Conservation (phyloP, 2,888 invertebrate species). For the Sympetrum striolatum region DNA sequence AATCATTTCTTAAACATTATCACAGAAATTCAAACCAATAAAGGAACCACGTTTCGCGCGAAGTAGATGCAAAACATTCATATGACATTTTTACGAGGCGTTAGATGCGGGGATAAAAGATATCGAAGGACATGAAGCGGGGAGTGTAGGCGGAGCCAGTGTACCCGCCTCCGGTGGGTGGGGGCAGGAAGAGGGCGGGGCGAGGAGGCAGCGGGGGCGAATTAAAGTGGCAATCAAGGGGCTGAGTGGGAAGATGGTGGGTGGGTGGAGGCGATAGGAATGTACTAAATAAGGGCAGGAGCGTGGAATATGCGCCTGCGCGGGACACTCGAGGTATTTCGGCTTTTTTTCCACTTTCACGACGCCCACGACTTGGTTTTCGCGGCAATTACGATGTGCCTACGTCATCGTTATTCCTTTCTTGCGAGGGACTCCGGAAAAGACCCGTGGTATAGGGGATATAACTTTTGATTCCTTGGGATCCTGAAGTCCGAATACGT, state of each 20-base stretch:
- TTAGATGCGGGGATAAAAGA: not conserved
- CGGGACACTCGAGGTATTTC: constrained; percentile 1
- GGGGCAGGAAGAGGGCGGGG: not conserved
- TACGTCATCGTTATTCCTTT: not conserved
- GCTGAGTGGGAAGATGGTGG: not conserved
- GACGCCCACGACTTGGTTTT: not conserved
- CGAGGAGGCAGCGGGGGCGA: not conserved
- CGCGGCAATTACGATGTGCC: not conserved
- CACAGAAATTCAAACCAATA: no score
- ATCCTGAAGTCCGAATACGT: no score
- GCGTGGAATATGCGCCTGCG: constrained; percentile 25
- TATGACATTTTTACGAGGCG: not conserved
- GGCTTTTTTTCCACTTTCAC: not conserved
- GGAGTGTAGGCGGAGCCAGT: constrained; percentile 7
- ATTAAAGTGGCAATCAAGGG: not conserved
- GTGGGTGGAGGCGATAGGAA: not conserved
- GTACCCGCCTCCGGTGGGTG: not conserved
- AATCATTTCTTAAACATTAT: no score
- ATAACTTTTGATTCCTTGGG: no score
- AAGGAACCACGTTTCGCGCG: no score
- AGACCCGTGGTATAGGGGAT: no score
- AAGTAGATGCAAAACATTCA: no score
- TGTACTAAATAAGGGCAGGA: constrained; percentile 25
- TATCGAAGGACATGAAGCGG: not conserved
- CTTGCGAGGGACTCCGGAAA: no score